Conservation (phyloP, 2,797 vertebrate species). For the Menidia menidia region DNA sequence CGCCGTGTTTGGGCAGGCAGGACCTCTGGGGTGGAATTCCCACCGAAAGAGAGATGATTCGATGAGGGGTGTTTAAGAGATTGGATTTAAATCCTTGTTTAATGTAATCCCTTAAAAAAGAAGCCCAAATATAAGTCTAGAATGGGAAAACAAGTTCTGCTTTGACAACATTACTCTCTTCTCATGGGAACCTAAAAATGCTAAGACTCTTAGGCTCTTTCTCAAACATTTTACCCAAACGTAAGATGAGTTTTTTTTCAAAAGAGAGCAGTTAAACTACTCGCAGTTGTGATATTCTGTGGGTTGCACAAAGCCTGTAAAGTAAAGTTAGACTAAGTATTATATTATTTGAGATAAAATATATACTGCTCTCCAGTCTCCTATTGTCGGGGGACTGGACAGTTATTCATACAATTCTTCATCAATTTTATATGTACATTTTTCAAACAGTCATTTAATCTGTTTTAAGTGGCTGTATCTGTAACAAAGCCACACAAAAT, state of each 20-base stretch:
- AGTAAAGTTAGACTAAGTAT: too few relatives aligned
- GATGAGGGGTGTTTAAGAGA: constrained; percentile 43
- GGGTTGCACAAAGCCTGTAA: too few relatives aligned
- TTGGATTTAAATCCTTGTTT: constrained; percentile 51
- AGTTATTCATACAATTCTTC: too few relatives aligned
- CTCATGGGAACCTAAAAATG: constrained; percentile 24
- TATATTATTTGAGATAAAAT: too few relatives aligned
- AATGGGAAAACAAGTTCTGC: constrained; percentile 45
- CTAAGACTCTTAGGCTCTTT: constrained; percentile 1
- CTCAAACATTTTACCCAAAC: constrained; percentile 5
- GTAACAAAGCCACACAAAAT: background rate
- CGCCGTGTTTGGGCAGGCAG: constrained; percentile 44
- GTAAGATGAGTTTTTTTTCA: constrained; percentile 7
- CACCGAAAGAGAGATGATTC: constrained; percentile 31
- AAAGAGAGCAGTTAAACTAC: background rate
- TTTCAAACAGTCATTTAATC: background rate
- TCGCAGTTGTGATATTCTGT: background rate
- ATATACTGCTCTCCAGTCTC: too few relatives aligned
- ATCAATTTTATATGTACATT: too few relatives aligned
- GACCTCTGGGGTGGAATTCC: constrained; percentile 44
- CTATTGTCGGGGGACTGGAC: too few relatives aligned
- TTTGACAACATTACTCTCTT: constrained; percentile 28
- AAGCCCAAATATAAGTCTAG: constrained; percentile 51
- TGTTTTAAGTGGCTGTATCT: background rate
- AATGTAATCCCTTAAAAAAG: constrained; percentile 65